phyloP scores from a whole-genome alignment of 2,797 vertebrate genomes.

The Clarias platycephalus region DNA sequence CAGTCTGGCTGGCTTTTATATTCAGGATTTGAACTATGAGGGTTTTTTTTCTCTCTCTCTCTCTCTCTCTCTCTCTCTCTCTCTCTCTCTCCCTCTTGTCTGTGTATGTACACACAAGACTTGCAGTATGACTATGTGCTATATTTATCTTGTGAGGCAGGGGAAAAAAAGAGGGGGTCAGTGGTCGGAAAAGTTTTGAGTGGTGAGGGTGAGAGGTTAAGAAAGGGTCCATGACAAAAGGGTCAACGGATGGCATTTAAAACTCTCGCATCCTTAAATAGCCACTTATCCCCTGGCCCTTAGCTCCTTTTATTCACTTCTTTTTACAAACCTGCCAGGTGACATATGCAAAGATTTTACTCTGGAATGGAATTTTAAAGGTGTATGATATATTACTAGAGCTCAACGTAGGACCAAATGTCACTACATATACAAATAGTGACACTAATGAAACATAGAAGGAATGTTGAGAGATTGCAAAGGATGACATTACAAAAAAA shows the following conservation, averaged over 20 bases:
- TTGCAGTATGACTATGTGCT: constrained; percentile 70
- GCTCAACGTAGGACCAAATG: background rate
- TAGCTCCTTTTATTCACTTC: constrained; percentile 45
- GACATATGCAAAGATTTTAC: constrained; percentile 33
- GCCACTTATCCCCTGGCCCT: constrained; percentile 46
- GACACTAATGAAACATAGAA: constrained; percentile 68
- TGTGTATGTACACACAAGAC: constrained; percentile 57
- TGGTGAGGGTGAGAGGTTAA: constrained; percentile 65
- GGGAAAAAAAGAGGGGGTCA: constrained; percentile 55
- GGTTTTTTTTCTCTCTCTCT: constrained; percentile 8
- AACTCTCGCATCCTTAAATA: constrained; percentile 69
- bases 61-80: constrained; percentile 27
- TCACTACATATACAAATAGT: constrained; percentile 28
- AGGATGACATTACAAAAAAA: constrained; percentile 53
- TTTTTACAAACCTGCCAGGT: constrained; percentile 36
- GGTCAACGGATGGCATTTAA: constrained; percentile 71
- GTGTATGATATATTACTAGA: background rate
- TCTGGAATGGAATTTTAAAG: background rate
- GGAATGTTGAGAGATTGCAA: constrained; percentile 71
- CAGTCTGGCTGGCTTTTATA: constrained; percentile 61
- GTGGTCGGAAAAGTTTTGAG: constrained; percentile 72
- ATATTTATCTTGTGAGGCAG: constrained; percentile 72
- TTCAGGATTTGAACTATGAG: constrained; percentile 45
- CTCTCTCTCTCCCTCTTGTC: constrained; percentile 42
- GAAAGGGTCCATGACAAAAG: constrained; percentile 58